These are phyloP conservation scores for Acleris cristana DNA, from an alignment of 2,888 invertebrate genomes.

Conservation along the genomic window DNA sequence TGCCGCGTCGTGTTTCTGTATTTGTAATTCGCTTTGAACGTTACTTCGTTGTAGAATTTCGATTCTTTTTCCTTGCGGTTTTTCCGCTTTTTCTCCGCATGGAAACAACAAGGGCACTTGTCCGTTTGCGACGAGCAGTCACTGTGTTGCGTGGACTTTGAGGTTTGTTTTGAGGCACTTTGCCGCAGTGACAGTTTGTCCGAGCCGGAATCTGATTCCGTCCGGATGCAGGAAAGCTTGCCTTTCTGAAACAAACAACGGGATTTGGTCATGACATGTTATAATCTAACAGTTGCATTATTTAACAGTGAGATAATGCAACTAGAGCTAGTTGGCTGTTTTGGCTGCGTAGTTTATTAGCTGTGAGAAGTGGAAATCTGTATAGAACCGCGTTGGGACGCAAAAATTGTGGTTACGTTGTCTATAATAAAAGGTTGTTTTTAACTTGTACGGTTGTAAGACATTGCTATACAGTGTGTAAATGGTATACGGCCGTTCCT, in stretches of 20 bases:
- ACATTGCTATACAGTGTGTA: too few relatives aligned
- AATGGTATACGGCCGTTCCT: too few relatives aligned
- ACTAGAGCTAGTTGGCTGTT: too few relatives aligned
- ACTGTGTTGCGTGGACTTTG: constrained; percentile 66
- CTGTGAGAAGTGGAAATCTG: too few relatives aligned
- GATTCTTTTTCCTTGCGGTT: constrained; percentile 66
- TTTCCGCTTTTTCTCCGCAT: constrained; percentile 61
- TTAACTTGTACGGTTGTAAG: too few relatives aligned
- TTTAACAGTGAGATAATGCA: too few relatives aligned
- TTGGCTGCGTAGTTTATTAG: too few relatives aligned
- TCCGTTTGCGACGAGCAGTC: constrained; percentile 68
- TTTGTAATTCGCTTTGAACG: constrained; percentile 74
- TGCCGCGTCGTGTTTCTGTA: constrained; percentile 71
- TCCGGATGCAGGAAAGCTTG: constrained; percentile 75
- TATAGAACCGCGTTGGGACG: too few relatives aligned
- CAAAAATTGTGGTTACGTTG: too few relatives aligned
- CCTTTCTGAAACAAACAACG: constrained; percentile 68
- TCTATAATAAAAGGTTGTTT: too few relatives aligned
- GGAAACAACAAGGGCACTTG: constrained; percentile 76
- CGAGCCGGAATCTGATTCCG: constrained; percentile 77
- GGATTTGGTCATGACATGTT: constrained; percentile 2
- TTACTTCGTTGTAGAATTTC: constrained; percentile 68
- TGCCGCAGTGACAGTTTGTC: constrained; percentile 74
- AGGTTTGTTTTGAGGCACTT: constrained; percentile 67
- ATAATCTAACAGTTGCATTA: too few relatives aligned